Base-by-base conservation (phyloP, 2,113 vertebrate genomes). In the Aegypius monachus region DNA sequence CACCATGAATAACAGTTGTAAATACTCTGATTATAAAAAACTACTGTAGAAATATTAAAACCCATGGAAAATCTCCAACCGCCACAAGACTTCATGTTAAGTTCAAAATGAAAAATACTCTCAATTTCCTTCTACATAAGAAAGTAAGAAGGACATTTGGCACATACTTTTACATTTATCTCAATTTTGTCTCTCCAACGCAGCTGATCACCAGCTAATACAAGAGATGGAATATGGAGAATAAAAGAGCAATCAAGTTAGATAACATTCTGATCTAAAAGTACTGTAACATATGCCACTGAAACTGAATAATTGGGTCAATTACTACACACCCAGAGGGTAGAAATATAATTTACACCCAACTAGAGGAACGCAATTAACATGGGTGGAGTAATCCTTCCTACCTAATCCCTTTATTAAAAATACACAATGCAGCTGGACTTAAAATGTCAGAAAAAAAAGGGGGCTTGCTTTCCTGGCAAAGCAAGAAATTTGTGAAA, bases 371-470 rank as follows among this genome's bases (percentile, higher is more conserved):
- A 94, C 71, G 65, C 59, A 83, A 83, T 95, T 93, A 97, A 96
- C 83, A 92, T 80, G 94, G 96, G 96, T 94, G 93, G 95, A 95
- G 95, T 92, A 96, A 96, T 96, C 75, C 80, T 94, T 95, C 67
- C 94, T 92, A 93, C 66, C 58, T 95, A 95, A 96, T 93, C 94
- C 77, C 83, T 95, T 94, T 81, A 92, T 96, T 97, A 95, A 75
- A 92, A 94, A 93, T 70, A 90, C 9, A 93, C 68, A 94, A 86
- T 47, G 65, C 86, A 96, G 74, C 53, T 93, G 82, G 81, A 96
- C 82, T 90, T 85, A 75, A 0, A 84, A 55, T 77, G 38, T 65
- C 62, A 89, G 80, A 82, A 93, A 93, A 87, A 82, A 87, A 82
- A 74, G 27, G 73, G 56, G 63, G 47, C 43, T 66, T 50, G 45